Conservation (phyloP, 2,888 invertebrate genomes). For the Cephus nigrinus region DNA sequence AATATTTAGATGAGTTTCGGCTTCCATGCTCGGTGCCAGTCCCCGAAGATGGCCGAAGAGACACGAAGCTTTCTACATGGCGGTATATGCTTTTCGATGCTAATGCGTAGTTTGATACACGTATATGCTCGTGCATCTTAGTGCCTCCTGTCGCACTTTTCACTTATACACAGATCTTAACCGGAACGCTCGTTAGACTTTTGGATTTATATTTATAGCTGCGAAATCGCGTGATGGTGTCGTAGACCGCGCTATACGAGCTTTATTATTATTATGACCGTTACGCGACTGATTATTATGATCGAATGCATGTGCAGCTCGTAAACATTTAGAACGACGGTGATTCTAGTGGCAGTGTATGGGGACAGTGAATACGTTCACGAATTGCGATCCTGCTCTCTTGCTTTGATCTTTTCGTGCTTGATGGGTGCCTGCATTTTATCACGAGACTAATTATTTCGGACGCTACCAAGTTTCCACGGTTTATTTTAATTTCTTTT, state of each 20-base stretch:
- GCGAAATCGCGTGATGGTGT: not conserved
- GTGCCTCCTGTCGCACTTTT: not conserved
- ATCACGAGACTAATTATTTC: not conserved
- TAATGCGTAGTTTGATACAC: not conserved
- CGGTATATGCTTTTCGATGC: not conserved
- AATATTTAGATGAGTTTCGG: not conserved
- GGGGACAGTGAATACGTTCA: not conserved
- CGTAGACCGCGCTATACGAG: not conserved
- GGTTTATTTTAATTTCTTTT: conserved; percentile 35
- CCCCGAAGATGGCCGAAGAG: not conserved
- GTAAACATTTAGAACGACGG: not conserved
- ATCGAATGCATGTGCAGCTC: not conserved
- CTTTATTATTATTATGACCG: not conserved
- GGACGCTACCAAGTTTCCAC: not conserved
- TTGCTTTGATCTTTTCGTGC: not conserved
- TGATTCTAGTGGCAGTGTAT: not conserved
- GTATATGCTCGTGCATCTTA: not conserved
- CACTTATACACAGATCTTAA: not conserved
- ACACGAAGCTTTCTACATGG: not conserved
- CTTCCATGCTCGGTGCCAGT: not conserved
- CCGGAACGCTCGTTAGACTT: conserved; percentile 3
- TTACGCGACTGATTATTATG: conserved; percentile 1
- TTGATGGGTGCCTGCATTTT: not conserved
- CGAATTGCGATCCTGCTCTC: not conserved
- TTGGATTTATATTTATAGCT: conserved; percentile 1